Percentiles rank a stretch among this genome's conserved stretches.
phyloP scores from a whole-genome alignment of 2,888 invertebrate species.

The Conistra vaccinii region DNA sequence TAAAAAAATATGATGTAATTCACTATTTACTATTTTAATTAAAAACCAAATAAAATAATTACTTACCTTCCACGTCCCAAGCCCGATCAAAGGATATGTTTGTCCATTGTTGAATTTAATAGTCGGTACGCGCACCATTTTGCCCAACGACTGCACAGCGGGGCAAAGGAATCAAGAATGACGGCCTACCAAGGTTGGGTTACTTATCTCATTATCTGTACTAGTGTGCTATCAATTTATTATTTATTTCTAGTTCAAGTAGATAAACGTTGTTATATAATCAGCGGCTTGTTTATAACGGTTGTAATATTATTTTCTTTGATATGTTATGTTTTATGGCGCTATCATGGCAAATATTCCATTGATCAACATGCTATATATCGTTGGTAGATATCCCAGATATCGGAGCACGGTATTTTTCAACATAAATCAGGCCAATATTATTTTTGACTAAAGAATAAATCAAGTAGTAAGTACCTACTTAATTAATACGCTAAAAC shows the following conservation, averaged over 20 bases:
- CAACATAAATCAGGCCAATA: background rate
- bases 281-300: conserved; percentile 31
- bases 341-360: conserved; percentile 18
- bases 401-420: background rate
- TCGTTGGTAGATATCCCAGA: background rate
- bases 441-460: too few species aligned
- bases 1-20: background rate
- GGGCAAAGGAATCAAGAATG: conserved; percentile 42
- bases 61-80: conserved; percentile 66
- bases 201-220: conserved; percentile 25
- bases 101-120: conserved; percentile 72
- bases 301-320: conserved; percentile 16
- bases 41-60: background rate
- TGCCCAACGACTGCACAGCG: conserved; percentile 21
- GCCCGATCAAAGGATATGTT: conserved; percentile 72
- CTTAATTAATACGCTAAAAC: too few species aligned
- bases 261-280: conserved; percentile 48
- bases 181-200: conserved; percentile 27
- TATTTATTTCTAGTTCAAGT: conserved; percentile 42
- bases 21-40: background rate
- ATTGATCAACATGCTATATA: background rate
- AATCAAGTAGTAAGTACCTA: too few species aligned
- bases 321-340: conserved; percentile 8
- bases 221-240: conserved; percentile 39
- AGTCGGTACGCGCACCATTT: conserved; percentile 56